Evolutionary conservation across 1,140 invertebrate genomes (phyloP).

Genomic region (Brachionus angularis): DNA sequence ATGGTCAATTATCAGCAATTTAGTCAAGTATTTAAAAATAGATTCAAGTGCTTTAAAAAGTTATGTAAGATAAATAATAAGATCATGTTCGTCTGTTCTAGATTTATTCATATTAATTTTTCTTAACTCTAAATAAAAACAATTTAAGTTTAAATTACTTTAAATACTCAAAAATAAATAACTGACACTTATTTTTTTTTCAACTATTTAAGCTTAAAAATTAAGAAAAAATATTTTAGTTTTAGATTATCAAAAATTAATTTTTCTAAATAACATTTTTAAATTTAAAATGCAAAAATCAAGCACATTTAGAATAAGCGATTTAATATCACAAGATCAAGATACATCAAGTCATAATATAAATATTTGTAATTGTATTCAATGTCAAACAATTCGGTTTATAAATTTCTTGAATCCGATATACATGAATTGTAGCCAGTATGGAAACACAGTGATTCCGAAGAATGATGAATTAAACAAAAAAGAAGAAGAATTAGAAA

Average conservation of each 20-base stretch:
- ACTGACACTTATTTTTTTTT: too few species aligned
- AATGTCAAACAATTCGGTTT: conserved; percentile 8
- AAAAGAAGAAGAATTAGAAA: neutral
- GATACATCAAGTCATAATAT: neutral
- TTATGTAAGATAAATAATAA: conserved; percentile 17
- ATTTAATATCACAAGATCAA: neutral
- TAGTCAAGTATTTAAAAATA: conserved; percentile 2
- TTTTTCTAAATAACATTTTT: neutral
- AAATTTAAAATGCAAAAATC: conserved; percentile 27
- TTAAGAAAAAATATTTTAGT: neutral
- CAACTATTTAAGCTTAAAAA: neutral
- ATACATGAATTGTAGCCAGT: neutral
- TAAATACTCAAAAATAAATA: too few species aligned
- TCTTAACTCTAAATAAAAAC: conserved; percentile 28
- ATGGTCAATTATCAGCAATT: conserved; percentile 27
- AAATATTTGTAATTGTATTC: neutral
- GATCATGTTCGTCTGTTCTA: conserved; percentile 43
- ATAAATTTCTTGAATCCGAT: conserved; percentile 6
- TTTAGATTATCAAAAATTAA: neutral
- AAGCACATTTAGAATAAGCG: conserved; percentile 13
- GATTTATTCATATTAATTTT: too few species aligned
- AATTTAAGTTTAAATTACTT: too few species aligned
- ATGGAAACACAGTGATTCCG: neutral
- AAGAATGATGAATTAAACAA: too few species aligned
- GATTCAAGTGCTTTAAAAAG: conserved; percentile 33